Evolutionary conservation across 2,888 invertebrate genomes (phyloP).

Genomic region (Anticlea derivata): DNA sequence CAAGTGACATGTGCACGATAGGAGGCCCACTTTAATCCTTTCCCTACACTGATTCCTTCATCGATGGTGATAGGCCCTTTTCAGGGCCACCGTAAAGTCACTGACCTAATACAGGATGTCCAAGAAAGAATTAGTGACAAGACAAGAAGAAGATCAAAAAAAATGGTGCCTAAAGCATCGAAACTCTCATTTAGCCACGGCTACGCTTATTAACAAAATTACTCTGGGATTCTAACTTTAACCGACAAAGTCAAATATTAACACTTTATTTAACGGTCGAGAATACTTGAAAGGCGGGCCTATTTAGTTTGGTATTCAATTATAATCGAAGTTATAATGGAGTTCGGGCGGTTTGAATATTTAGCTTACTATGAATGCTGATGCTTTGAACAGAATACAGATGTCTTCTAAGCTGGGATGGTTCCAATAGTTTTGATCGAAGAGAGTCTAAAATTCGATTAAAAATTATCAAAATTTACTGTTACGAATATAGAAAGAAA

Average conservation of each 20-base stretch:
- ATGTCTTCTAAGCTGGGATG: neutral
- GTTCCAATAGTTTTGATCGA: too few species aligned
- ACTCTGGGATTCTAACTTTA: neutral
- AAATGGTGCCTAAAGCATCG: neutral
- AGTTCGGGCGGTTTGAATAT: constrained; percentile 23
- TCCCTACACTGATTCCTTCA: too few species aligned
- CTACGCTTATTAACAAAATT: constrained; percentile 1
- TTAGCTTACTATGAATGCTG: constrained; percentile 23
- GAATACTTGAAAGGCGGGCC: constrained; percentile 13
- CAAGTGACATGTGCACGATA: too few species aligned
- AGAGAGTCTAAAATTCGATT: too few species aligned
- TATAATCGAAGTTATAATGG: constrained; percentile 29
- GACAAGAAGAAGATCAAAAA: too few species aligned
- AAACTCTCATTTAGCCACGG: neutral
- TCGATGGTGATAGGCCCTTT: too few species aligned
- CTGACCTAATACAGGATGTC: too few species aligned
- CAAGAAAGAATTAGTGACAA: too few species aligned
- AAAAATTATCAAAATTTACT: too few species aligned
- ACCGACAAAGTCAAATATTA: constrained; percentile 13
- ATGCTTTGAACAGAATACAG: constrained; percentile 13
- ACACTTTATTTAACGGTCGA: constrained; percentile 9
- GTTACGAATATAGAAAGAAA: too few species aligned
- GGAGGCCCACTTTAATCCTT: too few species aligned
- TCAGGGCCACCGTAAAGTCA: too few species aligned
- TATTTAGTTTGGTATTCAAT: constrained; percentile 28